Evolutionary conservation across 1,140 invertebrate genomes (phyloP).

Genomic region (Magallana gigas): DNA sequence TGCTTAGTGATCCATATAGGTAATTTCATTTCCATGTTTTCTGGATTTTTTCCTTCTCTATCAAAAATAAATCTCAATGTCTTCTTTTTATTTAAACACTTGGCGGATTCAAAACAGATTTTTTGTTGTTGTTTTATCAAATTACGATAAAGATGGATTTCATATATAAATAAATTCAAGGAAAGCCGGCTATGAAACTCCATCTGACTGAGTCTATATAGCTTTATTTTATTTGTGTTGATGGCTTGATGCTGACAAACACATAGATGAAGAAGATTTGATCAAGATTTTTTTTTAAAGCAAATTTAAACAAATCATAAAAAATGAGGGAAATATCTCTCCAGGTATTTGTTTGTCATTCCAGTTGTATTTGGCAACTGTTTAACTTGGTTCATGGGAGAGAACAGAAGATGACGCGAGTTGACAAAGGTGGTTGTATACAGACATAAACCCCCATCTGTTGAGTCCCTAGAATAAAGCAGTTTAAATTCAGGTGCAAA

Average conservation of each 20-base stretch:
- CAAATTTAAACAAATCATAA: no score
- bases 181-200: neutral
- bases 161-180: neutral
- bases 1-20: constrained; percentile 7
- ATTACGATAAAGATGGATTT: neutral
- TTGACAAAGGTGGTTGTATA: neutral
- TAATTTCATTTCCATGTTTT: constrained; percentile 38
- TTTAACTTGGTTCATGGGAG: no score
- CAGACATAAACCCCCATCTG: neutral
- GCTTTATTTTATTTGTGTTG: neutral
- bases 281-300: no score
- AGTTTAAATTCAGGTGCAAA: constrained; percentile 1
- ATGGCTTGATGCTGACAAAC: neutral
- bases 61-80: constrained; percentile 33
- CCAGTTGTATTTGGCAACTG: no score
- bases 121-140: neutral
- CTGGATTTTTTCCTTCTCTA: neutral
- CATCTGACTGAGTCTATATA: neutral
- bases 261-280: neutral
- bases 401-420: no score
- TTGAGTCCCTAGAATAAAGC: neutral
- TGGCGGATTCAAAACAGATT: neutral
- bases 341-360: no score
- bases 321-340: no score
- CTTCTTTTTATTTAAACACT: neutral